Percentiles rank a stretch among this genome's conserved stretches.
Conservation (phyloP, 2,797 vertebrate genomes). For the Micrastur ruficollis region DNA sequence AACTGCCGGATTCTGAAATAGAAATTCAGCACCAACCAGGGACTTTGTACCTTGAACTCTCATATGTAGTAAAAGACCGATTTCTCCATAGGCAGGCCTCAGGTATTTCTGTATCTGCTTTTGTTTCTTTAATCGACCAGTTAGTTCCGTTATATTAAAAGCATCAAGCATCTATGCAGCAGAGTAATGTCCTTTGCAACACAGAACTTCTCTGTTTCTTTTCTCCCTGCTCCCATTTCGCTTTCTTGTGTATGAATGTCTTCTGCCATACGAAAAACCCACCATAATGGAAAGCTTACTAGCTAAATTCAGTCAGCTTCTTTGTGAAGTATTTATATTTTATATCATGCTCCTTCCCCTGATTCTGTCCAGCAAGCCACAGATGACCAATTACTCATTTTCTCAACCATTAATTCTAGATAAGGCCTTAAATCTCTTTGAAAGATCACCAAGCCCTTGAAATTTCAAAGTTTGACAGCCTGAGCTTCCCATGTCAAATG, state of each 20-base stretch:
- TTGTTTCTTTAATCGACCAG: neutral
- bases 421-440: neutral
- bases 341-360: neutral
- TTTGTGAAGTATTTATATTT: neutral
- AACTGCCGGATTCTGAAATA: neutral
- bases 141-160: neutral
- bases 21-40: neutral
- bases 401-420: neutral
- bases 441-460: neutral
- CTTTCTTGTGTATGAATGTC: neutral
- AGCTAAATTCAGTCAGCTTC: neutral
- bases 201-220: neutral
- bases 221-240: neutral
- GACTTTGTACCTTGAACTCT: neutral
- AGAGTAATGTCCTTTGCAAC: neutral
- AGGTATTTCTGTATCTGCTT: neutral
- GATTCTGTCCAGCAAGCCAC: neutral
- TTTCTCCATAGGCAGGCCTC: neutral
- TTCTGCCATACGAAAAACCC: neutral
- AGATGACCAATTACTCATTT: neutral
- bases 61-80: neutral
- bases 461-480: neutral
- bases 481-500: neutral
- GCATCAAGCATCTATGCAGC: neutral
- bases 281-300: neutral